Base-by-base conservation (phyloP, 2,113 vertebrate genomes). In the Lamprologus callipterus region DNA sequence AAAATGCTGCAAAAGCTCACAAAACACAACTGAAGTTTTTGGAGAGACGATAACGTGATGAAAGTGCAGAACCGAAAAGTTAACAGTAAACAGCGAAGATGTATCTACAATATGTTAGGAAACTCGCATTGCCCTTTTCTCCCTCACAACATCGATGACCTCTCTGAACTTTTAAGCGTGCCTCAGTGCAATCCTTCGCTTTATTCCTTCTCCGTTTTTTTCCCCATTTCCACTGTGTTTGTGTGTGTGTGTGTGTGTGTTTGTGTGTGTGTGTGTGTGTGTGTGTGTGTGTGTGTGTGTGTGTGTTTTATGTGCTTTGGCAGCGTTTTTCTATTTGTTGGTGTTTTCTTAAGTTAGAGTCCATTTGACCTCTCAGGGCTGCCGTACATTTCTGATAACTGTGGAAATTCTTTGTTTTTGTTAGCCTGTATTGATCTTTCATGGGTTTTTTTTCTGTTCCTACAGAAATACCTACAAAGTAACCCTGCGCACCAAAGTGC, bases 401-500 rank as follows among this genome's bases (percentile, higher is more conserved):
- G 68, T 73, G 40, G 40, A 73, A 23, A 26, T 45, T 26, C 5
- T 26, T 73, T 73, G 13, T 70, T 73, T 45, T 45, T 45, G 37
- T 45, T 16, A 73, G 23, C 78, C 47, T 35, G 31, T 9, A 54
- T 28, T 55, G 26, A 68, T 45, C 40, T 81, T 28, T 10, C 6
- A n/a, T 37, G 31, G 0, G 1, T 8, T 51, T 60, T 84, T 45
- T 47, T 6, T 68, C 26, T 80, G 65, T 16, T 60, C 19, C 53
- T 11, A 63, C 79, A 97, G 97, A 97, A 97, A 89, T 97, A 96
- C 87, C 91, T 97, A 2, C 89, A 97, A 1, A 95, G 97, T 91
- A 97, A 97, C 94, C 96, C 96, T 2, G 95, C 96, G 47, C 97
- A 97, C 55, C 96, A 96, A 87, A 97, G 97, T 86, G 89, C 95